Evolutionary conservation across 2,113 vertebrate species (phyloP), one percentile per base, ranked within the genome.

Genomic region (Chroicocephalus ridibundus): DNA sequence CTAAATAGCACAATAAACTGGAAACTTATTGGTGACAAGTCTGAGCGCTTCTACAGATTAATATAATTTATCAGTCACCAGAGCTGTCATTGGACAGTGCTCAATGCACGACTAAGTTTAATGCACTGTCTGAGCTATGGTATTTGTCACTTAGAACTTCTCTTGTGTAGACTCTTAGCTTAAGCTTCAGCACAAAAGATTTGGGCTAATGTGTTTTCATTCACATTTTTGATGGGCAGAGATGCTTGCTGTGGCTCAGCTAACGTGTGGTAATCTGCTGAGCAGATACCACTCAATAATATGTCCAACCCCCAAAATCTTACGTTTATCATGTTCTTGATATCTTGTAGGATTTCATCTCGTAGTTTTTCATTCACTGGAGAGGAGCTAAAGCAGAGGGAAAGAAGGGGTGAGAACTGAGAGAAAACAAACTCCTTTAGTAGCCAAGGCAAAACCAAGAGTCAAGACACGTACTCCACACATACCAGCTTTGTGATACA

Each of bases 261-360:
- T 76, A 71, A 68, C 55, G 81, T 8, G 1, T 9, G 18, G 40
- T n/a, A 2, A 2, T 68, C 58, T 76, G 29, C 71, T 82, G 62
- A 80, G 38, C 29, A 85, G 44, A 69, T 49, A 61, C 18, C 11
- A 22, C n/a, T 69, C 2, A 4, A 52, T 40, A 82, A 26, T 11
- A 47, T 2, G 2, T 42, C n/a, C 61, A 71, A 3, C 11, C 3
- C 34, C 8, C 11, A 18, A 71, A 88, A 52, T 70, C 95, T 96
- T 98, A 98, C 96, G 47, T 94, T 95, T 83, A 96, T 93, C 82
- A 95, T 81, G 14, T 64, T 69, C 66, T 94, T 97, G 82, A 96
- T 95, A 32, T 97, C 97, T 51, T 44, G 54, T 40, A 96, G n/a
- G 51, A 97, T 11, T 78, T 87, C 61, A 40, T 65, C 25, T 10